Percentiles rank a stretch among this genome's conserved stretches.
These are phyloP conservation scores for Mactromeris polynyma DNA, from an alignment of 2,888 invertebrate species.

Conservation along the genomic window DNA sequence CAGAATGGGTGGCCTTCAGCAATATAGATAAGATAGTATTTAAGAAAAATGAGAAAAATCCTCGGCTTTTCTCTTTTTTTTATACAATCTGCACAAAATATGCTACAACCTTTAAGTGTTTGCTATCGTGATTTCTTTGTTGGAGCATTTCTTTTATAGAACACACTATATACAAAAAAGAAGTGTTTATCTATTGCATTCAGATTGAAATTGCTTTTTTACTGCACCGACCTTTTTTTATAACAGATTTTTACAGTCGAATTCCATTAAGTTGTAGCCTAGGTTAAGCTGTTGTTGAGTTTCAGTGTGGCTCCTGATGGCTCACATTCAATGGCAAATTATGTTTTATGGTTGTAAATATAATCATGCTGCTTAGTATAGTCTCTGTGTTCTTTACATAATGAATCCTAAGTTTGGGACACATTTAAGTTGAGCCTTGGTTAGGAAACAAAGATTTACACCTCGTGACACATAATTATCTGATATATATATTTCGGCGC, in stretches of 20 bases:
- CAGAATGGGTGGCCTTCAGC: constrained; percentile 3
- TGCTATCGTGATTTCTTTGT: neutral
- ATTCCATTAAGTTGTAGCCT: no score
- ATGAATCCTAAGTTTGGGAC: no score
- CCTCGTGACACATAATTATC: no score
- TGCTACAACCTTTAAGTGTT: neutral
- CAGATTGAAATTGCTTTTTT: neutral
- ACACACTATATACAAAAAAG: neutral
- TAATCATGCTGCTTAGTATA: no score
- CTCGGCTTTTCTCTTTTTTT: neutral
- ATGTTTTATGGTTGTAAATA: no score
- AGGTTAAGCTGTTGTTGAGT: no score
- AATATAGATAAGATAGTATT: neutral
- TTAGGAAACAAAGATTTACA: no score
- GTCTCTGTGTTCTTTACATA: no score
- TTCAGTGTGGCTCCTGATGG: no score
- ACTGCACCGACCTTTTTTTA: neutral
- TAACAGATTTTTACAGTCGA: neutral
- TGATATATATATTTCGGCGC: no score
- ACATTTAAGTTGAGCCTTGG: no score
- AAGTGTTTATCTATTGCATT: neutral
- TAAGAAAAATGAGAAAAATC: neutral
- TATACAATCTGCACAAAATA: neutral
- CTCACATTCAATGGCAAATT: no score
- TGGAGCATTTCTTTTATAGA: neutral